Evolutionary conservation across 2,113 vertebrate genomes (phyloP), one percentile per base, ranked within the genome.

Genomic region (Stictonetta naevosa): DNA sequence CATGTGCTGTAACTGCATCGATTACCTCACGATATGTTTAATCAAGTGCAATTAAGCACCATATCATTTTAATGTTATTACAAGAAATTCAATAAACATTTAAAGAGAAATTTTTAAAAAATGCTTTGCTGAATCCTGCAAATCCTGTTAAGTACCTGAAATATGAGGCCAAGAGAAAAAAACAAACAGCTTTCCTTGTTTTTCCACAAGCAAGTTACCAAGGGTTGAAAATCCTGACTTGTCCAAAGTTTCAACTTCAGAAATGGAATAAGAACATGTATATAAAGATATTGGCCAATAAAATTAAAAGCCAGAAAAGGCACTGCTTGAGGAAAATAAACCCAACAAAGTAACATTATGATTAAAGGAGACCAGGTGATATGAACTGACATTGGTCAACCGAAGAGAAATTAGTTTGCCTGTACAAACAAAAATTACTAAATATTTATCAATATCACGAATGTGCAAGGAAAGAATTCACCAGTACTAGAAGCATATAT

Each of bases 31-130:
- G 95, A 96, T 92, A 89, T 6, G 1, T 86, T 96, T 97, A 96
- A 97, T 96, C 94, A 95, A 94, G 53, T 83, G 71, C 96, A 97
- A 95, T 97, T 95, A 93, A 91, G 93, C 58, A 83, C 56, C 74
- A 52, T 72, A 74, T 85, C 31, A 90, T 88, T 86, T 82, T 72
- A 81, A 93, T 46, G 64, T 78, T 91, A 95, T 94, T 93, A 94
- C 82, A 94, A 94, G 81, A 96, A 91, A 86, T 58, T 86, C 66
- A 92, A 85, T 94, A 95, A 96, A 96, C 96, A 95, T 94, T 95
- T 95, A 75, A 93, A 93, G 52, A 90, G 75, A 93, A 91, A 84
- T 87, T 78, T 48, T 9, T 22, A 48, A 16, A 82, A 95, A 96
- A 93, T 44, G 50, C 21, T 95, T 91, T 74, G 52, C 64, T 56